Base-by-base conservation (phyloP, 2,797 vertebrate species). In the Botia almorhae region DNA sequence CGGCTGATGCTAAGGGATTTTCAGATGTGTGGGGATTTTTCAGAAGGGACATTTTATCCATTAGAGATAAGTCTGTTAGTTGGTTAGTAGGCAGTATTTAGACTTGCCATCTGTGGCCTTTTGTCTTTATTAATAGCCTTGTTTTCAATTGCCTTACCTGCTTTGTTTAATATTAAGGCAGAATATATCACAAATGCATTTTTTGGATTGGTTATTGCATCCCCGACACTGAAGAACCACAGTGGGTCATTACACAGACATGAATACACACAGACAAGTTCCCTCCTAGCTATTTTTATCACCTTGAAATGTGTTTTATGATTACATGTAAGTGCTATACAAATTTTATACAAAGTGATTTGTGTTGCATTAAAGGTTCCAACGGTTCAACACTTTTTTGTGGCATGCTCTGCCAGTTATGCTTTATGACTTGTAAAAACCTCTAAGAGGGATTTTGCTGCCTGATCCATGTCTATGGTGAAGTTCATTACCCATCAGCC, bases 1-100 rank as follows among this genome's bases (percentile, higher is more conserved):
- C 78, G 23, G 1, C 48, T 55, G 63, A 69, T 67, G 8, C 69
- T 50, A 3, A 60, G 76, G 82, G 82, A 71, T 56, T 82, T 83
- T 82, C 61, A 74, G 64, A 71, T 72, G 72, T 19, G 13, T 48
- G 69, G 71, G 29, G 21, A 13, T 72, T 77, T 83, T 17, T 8
- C 7, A 69, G 63, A 76, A 72, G 77, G 72, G 82, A 19, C 53
- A 61, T 69, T 21, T 65, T 48, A 19, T 60, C 56, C 21, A 29
- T 63, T 77, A 2, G 29, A 58, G 21, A 10, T 19, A 11, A 69
- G n/a, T 39, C 36, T 39, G 36, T 4, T 39, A 39, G 16, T 68
- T 76, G 29, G 8, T 16, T 26, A 23, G 7, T 36, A 26, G 56
- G 21, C 51, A n/a, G 12, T 0, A 48, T 60, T 6, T 21, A 10